Base-by-base conservation (phyloP, 2,113 vertebrate species). In the Empidonax alnorum region DNA sequence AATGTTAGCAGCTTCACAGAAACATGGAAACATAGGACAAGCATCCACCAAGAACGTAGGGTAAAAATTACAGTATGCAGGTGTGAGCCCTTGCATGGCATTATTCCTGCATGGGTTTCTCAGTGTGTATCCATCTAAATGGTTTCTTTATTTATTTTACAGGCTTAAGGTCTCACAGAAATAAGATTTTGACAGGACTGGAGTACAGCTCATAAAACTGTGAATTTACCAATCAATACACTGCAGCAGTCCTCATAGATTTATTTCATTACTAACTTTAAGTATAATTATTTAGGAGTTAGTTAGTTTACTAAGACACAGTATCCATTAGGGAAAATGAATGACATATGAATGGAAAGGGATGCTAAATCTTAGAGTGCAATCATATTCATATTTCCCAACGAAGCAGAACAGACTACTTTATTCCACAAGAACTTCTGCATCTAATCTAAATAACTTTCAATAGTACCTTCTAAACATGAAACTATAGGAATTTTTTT, bases 41-140 rank as follows among this genome's bases (percentile, higher is more conserved):
- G 16, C 7, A 33, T 50, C 16, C 6, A 55, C 5, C 12, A 10
- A 20, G 3, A 30, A 35, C 1, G 1, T 22, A 74, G 25, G 74
- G 6, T 3, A 53, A 19, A 37, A 37, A 53, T 47, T 11, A 56
- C 0, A 0, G 2, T 24, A 12, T 47, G 8, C 18, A 55, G 16
- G 33, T 52, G 22, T 46, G 4, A 85, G 5, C 3, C 13, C 12
- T 16, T 7, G 19, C 2, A 39, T 5, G 0, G 3, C 35, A 13
- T 59, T 79, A 52, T 61, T 66, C 35, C 10, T 92, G 9, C 9
- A 12, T 31, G 11, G 3, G 10, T 68, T 84, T 76, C 47, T 84
- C 19, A 39, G 7, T 22, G 10, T 24, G 4, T 12, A 39, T 31
- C 14, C 12, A 22, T 8, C 14, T 49, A 72, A n/a, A 50, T 50